phyloP scores from a whole-genome alignment of 2,888 invertebrate genomes.

The Nomada fucata region DNA sequence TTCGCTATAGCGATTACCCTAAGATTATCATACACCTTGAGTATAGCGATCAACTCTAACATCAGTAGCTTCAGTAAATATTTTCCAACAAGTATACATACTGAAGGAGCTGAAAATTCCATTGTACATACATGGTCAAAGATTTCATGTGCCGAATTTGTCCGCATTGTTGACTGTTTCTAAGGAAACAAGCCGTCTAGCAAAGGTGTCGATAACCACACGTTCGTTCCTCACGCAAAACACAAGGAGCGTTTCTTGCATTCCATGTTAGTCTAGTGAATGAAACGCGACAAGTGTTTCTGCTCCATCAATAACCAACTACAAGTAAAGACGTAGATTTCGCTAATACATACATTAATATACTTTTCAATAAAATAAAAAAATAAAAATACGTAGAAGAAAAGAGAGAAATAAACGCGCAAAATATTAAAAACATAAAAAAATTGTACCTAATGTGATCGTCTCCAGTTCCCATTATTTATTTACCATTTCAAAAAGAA shows the following conservation, averaged over 20 bases:
- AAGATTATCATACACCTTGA: too few relatives aligned
- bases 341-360: slow-evolving; percentile 5
- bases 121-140: slow-evolving; percentile 2
- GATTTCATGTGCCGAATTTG: slow-evolving; percentile 55
- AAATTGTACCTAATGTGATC: neutral
- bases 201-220: slow-evolving; percentile 81
- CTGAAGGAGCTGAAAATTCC: neutral
- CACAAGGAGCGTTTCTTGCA: slow-evolving; percentile 79
- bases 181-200: slow-evolving; percentile 78
- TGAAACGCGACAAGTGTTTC: slow-evolving; percentile 16
- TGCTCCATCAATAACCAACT: neutral
- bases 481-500: neutral
- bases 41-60: too few relatives aligned
- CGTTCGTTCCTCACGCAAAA: slow-evolving; percentile 84
- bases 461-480: too few relatives aligned
- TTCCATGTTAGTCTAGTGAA: slow-evolving; percentile 21
- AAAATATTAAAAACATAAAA: neutral
- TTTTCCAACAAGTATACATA: neutral
- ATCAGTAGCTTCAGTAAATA: neutral
- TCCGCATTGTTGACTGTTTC: slow-evolving; percentile 82
- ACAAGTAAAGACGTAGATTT: neutral
- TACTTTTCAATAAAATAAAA: neutral
- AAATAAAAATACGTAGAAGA: neutral
- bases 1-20: neutral
- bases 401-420: too few relatives aligned